Base-by-base conservation (phyloP, 1,140 invertebrate genomes). In the Anastatus disparis region DNA sequence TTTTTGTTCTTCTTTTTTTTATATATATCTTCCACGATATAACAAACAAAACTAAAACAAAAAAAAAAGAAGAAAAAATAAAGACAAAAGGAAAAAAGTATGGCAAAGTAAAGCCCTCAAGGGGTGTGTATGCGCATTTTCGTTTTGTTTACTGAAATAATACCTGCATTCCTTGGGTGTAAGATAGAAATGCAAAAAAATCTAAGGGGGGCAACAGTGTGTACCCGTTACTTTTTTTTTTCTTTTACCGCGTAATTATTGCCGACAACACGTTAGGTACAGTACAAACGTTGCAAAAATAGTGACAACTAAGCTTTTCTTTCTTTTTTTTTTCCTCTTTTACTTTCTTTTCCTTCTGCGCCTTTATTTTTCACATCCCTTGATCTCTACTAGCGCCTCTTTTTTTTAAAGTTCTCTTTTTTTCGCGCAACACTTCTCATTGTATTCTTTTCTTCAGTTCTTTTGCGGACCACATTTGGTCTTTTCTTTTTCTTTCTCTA, bases 281-380 rank as follows among this genome's bases (percentile, higher is more conserved):
- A n/a, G n/a, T 15, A 15, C 58, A 26, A 22, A 26, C 20, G 3
- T 12, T n/a, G 56, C 31, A 15, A 29, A n/a, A 44, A 61, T 46
- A 61, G 58, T 46, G 42, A 61, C 58, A 61, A 59, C 56, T 38
- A 65, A 71, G 64, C 61, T 44, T n/a, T n/a, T n/a, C n/a, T n/a
- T n/a, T n/a, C n/a, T n/a, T n/a, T n/a, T n/a, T n/a, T n/a, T n/a
- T 29, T 55, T 27, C 50, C 50, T 46, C 31, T 35, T 35, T 35
- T 35, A 27, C 53, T 26, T 56, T 38, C 24, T 31, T 70, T n/a
- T 10, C 35, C 24, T 27, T n/a, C n/a, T n/a, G n/a, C n/a, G n/a
- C n/a, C n/a, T n/a, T n/a, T n/a, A n/a, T 64, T 58, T 9, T 1
- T 61, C 65, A 31, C 71, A n/a, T 22, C 50, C 40, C 48, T 55